phyloP scores from a whole-genome alignment of 2,797 vertebrate species.

The Lacerta agilis region DNA sequence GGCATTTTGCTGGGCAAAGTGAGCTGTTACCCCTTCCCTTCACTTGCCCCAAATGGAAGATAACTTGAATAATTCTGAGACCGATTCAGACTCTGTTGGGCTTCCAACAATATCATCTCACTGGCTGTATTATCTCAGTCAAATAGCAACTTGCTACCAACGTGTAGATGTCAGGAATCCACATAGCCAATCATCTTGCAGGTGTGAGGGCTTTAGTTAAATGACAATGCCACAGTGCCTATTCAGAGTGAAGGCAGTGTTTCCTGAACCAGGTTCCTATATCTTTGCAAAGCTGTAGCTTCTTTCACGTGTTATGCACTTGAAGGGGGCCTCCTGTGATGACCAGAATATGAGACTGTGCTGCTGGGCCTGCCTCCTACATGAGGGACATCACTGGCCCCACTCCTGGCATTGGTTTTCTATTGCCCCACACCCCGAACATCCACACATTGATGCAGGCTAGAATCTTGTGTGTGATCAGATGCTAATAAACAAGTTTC shows the following conservation, averaged over 20 bases:
- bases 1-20: not conserved
- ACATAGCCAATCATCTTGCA: not conserved
- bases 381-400: no score
- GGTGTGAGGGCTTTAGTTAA: no score
- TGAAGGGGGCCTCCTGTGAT: not conserved
- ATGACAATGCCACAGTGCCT: not conserved
- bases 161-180: not conserved
- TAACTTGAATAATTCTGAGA: not conserved
- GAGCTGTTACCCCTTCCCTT: not conserved
- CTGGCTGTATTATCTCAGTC: not conserved
- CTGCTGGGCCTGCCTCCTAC: not conserved
- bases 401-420: not conserved
- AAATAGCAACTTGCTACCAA: not conserved
- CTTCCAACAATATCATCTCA: not conserved
- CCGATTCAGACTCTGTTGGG: no score
- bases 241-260: not conserved
- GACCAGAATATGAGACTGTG: no score
- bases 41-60: no score
- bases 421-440: not conserved
- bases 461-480: not conserved
- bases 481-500: not conserved
- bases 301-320: not conserved
- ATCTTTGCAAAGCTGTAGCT: not conserved
- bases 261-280: not conserved
- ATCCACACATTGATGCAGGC: not conserved